These are phyloP conservation scores for Agrochola lychnidis DNA, from an alignment of 2,888 invertebrate species.

Conservation along the genomic window DNA sequence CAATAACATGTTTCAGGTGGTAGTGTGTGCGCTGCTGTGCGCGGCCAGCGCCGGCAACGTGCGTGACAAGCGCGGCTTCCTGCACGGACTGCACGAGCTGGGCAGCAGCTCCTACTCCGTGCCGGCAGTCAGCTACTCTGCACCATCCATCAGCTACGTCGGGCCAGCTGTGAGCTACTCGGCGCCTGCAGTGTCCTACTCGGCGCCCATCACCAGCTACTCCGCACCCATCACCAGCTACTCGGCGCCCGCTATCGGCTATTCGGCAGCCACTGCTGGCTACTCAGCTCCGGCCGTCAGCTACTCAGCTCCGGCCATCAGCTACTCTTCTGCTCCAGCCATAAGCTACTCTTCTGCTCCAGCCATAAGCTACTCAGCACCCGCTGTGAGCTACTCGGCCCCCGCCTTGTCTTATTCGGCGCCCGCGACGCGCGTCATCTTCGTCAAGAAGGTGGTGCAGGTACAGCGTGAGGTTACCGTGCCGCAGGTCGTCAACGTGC, in stretches of 20 bases:
- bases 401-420: constrained; percentile 9
- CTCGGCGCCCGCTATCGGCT: neutral
- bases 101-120: constrained; percentile 6
- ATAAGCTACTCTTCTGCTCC: constrained; percentile 34
- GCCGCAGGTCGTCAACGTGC: constrained; percentile 55
- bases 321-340: no score
- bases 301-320: constrained; percentile 6
- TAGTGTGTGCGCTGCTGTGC: constrained; percentile 33
- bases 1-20: constrained; percentile 30
- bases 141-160: constrained; percentile 19
- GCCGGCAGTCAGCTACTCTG: constrained; percentile 28
- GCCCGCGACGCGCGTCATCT: constrained; percentile 28
- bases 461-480: constrained; percentile 59
- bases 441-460: constrained; percentile 55
- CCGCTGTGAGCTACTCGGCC: constrained; percentile 13
- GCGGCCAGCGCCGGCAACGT: constrained; percentile 51
- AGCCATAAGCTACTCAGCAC: constrained; percentile 24
- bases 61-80: constrained; percentile 66
- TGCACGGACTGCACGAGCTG: constrained; percentile 16
- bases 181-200: constrained; percentile 20
- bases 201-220: constrained; percentile 27
- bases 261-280: neutral
- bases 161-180: neutral
- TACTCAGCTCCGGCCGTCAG: constrained; percentile 32
- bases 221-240: constrained; percentile 37